phyloP scores from a whole-genome alignment of 2,888 invertebrate genomes.

The Ectobius pallidus region DNA sequence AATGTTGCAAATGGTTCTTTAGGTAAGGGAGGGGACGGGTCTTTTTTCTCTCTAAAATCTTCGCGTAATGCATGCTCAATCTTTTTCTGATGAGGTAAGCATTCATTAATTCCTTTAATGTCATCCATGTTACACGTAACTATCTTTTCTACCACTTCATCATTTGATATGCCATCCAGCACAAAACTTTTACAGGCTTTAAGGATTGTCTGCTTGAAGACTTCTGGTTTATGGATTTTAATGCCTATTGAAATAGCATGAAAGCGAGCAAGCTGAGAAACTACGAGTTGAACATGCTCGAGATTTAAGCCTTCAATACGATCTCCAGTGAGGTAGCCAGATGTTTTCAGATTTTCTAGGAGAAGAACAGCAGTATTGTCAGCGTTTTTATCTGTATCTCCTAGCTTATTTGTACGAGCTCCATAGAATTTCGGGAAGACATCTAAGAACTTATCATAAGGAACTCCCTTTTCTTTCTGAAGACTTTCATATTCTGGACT shows the following conservation, averaged over 20 bases:
- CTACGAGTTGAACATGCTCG: slow-evolving; percentile 56
- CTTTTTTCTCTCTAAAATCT: not conserved
- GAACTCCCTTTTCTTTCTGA: slow-evolving; percentile 57
- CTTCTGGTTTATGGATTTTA: slow-evolving; percentile 56
- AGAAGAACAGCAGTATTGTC: slow-evolving; percentile 59
- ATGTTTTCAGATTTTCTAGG: slow-evolving; percentile 62
- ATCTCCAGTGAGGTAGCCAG: slow-evolving; percentile 60
- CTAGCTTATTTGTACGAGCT: slow-evolving; percentile 53
- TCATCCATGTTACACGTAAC: slow-evolving; percentile 47
- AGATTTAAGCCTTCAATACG: slow-evolving; percentile 60
- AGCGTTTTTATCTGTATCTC: slow-evolving; percentile 54
- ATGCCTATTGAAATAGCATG: slow-evolving; percentile 65
- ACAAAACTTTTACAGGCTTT: slow-evolving; percentile 38
- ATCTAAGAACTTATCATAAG: slow-evolving; percentile 55
- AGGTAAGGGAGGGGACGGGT: slow-evolving; percentile 26
- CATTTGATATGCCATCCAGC: slow-evolving; percentile 45
- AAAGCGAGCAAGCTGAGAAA: slow-evolving; percentile 61
- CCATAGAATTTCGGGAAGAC: slow-evolving; percentile 63
- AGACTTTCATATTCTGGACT: slow-evolving; percentile 58
- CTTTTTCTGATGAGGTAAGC: slow-evolving; percentile 31
- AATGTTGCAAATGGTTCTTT: slow-evolving; percentile 60
- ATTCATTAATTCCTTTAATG: slow-evolving; percentile 25
- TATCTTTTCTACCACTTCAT: slow-evolving; percentile 44
- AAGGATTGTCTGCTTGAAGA: slow-evolving; percentile 53
- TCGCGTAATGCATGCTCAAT: slow-evolving; percentile 33